These are phyloP conservation scores for Petrophora chlorosata DNA, from an alignment of 2,888 invertebrate species.

Conservation along the genomic window DNA sequence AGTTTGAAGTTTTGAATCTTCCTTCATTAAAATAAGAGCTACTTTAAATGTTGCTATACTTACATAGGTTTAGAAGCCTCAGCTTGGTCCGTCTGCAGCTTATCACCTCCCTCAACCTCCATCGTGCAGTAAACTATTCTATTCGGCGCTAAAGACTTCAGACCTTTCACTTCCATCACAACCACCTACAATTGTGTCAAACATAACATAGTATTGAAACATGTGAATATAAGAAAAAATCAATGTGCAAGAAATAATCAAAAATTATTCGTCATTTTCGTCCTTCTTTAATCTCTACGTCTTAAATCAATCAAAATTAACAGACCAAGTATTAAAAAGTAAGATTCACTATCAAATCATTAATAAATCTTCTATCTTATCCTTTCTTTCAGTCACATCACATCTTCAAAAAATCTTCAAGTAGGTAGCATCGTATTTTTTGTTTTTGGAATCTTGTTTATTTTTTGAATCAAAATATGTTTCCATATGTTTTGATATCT, in stretches of 20 bases:
- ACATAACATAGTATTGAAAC: background rate
- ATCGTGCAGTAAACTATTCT: conserved; percentile 99
- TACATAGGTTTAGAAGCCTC: conserved; percentile 99
- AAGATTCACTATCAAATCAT: too few relatives aligned
- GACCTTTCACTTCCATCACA: conserved; percentile 99
- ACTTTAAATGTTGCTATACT: too few relatives aligned
- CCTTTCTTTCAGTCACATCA: too few relatives aligned
- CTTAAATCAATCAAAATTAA: too few relatives aligned
- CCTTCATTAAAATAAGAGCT: too few relatives aligned
- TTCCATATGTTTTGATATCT: background rate
- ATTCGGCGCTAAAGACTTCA: conserved; percentile 98
- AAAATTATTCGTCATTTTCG: background rate
- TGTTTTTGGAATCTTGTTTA: background rate
- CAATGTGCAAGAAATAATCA: too few relatives aligned
- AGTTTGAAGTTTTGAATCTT: too few relatives aligned
- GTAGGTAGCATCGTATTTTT: too few relatives aligned
- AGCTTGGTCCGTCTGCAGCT: conserved; percentile 99
- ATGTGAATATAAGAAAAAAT: background rate
- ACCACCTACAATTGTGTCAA: conserved; percentile 88
- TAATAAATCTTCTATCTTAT: too few relatives aligned
- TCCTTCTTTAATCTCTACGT: too few relatives aligned
- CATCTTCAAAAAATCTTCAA: too few relatives aligned
- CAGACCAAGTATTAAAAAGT: too few relatives aligned
- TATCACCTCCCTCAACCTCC: conserved; percentile 99
- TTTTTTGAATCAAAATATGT: background rate